phyloP scores from a whole-genome alignment of 1,140 invertebrate species.

The Drepana arcuata region DNA sequence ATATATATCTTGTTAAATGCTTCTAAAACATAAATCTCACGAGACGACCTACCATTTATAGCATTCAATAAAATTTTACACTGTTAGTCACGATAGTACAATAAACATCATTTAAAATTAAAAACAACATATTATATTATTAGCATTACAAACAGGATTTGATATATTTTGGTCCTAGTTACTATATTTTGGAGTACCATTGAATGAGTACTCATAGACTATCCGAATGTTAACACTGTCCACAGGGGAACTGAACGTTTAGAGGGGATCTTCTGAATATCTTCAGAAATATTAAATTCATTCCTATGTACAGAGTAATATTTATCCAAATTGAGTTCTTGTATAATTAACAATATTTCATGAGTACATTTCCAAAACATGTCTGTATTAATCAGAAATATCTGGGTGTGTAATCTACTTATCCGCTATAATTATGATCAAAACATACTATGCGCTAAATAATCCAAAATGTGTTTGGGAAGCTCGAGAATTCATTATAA shows the following conservation, averaged over 20 bases:
- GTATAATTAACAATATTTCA: background rate
- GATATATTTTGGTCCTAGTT: conserved; percentile 59
- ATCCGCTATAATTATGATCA: conserved; percentile 17
- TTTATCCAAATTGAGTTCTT: conserved; percentile 21
- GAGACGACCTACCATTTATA: conserved; percentile 38
- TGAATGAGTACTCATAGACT: conserved; percentile 15
- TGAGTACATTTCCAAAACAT: conserved; percentile 1
- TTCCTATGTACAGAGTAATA: too few relatives aligned
- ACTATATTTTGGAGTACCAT: conserved; percentile 24
- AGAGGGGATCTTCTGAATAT: too few relatives aligned
- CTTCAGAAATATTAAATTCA: too few relatives aligned
- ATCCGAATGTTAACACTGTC: too few relatives aligned
- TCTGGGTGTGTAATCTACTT: conserved; percentile 7
- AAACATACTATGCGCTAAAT: conserved; percentile 25
- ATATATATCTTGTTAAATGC: conserved; percentile 64
- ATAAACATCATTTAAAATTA: conserved; percentile 61
- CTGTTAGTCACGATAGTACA: conserved; percentile 54
- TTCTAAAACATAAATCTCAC: conserved; percentile 64
- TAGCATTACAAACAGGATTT: conserved; percentile 52
- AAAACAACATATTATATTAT: conserved; percentile 50
- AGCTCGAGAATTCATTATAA: conserved; percentile 20
- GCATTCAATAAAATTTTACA: conserved; percentile 42
- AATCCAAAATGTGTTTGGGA: conserved; percentile 19
- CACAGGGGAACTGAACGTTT: too few relatives aligned
- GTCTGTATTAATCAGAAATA: conserved; percentile 5